Conservation (phyloP, 2,113 vertebrate genomes). For the Malurus melanocephalus region DNA sequence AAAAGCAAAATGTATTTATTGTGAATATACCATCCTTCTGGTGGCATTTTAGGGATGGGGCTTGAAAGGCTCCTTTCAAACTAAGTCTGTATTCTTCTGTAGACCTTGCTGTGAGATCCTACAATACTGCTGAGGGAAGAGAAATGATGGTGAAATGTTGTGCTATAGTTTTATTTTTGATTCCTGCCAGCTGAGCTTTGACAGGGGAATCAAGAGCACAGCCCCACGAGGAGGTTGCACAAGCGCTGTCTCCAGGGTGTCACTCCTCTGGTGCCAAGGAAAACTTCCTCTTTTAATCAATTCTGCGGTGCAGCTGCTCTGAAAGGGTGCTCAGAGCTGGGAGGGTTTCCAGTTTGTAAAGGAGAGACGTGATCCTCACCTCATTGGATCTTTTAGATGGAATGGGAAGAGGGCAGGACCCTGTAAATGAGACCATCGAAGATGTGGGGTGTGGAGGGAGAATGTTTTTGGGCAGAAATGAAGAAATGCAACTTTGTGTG, state of each 20-base stretch:
- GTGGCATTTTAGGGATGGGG: neutral
- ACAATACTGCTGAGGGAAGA: neutral
- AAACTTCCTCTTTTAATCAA: slow-evolving; percentile 79
- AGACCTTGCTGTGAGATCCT: neutral
- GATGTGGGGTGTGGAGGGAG: neutral
- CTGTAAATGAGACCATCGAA: neutral
- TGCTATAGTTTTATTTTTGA: slow-evolving; percentile 8
- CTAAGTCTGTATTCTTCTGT: neutral
- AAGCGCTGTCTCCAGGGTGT: slow-evolving; percentile 63
- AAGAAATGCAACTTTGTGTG: neutral
- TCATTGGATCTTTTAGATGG: neutral
- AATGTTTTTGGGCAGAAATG: neutral
- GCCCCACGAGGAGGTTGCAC: slow-evolving; percentile 46
- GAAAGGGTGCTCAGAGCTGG: neutral
- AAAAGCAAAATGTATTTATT: neutral
- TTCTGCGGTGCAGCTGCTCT: slow-evolving; percentile 19
- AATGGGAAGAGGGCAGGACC: neutral
- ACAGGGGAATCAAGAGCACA: neutral
- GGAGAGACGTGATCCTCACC: neutral
- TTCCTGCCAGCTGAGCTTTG: neutral
- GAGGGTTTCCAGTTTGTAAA: neutral
- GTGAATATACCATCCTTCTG: neutral
- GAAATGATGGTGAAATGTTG: neutral
- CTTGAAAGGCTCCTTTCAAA: neutral
- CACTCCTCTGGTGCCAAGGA: slow-evolving; percentile 74